Percentiles rank a stretch among this genome's conserved stretches.
These are phyloP conservation scores for Bombyx huttoni DNA, from an alignment of 2,888 invertebrate species.

Conservation along the genomic window DNA sequence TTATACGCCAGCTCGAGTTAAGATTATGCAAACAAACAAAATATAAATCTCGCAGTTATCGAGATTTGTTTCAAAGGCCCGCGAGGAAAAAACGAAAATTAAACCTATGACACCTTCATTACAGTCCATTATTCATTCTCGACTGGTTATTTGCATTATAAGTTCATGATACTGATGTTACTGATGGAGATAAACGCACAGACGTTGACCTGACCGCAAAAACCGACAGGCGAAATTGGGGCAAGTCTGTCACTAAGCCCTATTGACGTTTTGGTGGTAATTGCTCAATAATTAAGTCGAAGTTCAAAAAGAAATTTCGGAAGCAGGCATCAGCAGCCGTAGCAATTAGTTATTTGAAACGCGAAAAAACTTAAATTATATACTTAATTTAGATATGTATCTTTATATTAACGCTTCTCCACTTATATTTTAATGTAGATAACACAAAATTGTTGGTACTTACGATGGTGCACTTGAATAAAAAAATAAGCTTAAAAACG, in stretches of 20 bases:
- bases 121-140: constrained; percentile 8
- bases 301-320: constrained; percentile 5
- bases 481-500: too few relatives aligned
- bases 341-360: background rate
- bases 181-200: constrained; percentile 55
- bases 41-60: background rate
- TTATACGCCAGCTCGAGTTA: too few relatives aligned
- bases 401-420: too few relatives aligned
- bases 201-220: constrained; percentile 28
- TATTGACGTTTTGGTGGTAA: constrained; percentile 22
- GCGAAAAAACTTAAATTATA: background rate
- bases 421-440: too few relatives aligned
- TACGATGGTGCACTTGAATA: too few relatives aligned
- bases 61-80: background rate
- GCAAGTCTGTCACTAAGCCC: constrained; percentile 36
- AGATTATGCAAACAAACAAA: background rate
- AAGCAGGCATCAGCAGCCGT: background rate
- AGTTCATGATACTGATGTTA: constrained; percentile 22
- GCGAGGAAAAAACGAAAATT: background rate
- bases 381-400: too few relatives aligned
- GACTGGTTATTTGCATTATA: constrained; percentile 30
- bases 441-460: too few relatives aligned
- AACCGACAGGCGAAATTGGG: constrained; percentile 42
- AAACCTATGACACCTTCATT: constrained; percentile 1
- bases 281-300: constrained; percentile 28